Base-by-base conservation (phyloP, 2,113 vertebrate species). In the Xiphorhynchus elegans region DNA sequence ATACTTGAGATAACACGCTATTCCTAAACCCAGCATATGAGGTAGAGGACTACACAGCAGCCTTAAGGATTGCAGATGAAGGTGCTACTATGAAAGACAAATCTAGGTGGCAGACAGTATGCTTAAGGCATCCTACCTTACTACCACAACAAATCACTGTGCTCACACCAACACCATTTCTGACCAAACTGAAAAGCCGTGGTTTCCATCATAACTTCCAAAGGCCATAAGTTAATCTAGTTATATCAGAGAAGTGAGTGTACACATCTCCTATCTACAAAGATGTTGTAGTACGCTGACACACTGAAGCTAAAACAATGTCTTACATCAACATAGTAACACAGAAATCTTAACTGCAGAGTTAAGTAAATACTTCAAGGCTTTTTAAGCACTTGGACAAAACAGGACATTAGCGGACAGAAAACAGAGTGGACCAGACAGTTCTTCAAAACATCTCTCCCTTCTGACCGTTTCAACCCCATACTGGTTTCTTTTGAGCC, bases 181-280 rank as follows among this genome's bases (percentile, higher is more conserved):
- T 24, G 33, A 8, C 10, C 52, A 67, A 76, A 37, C 29, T 82
- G 17, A 69, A 75, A 67, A 53, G 35, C 15, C 52, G 37, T 1
- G 3, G n/a, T 11, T 64, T 70, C 56, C 56, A 52, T 10, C 39
- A 12, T 0, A 33, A n/a, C 42, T 56, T 72, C 19, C 16, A 60
- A 70, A 78, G n/a, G 17, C 29, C 33, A 19, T 2, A 40, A 63
- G 39, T 42, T 37, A 64, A 79, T 18, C 9, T n/a, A 49, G 11
- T 17, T 59, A 25, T 5, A 29, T 0, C 2, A 1, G 6, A 69
- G 28, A 55, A 63, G 33, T 2, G 12, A 88, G n/a, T 13, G 49
- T 16, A 21, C 5, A 60, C 49, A 29, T 19, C 49, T 67, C 49
- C 52, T 31, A 23, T 15, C 24, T 47, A 24, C 2, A 2, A 29